These are phyloP conservation scores for Labeo catla DNA, from an alignment of 2,113 vertebrate genomes.

Conservation along the genomic window DNA sequence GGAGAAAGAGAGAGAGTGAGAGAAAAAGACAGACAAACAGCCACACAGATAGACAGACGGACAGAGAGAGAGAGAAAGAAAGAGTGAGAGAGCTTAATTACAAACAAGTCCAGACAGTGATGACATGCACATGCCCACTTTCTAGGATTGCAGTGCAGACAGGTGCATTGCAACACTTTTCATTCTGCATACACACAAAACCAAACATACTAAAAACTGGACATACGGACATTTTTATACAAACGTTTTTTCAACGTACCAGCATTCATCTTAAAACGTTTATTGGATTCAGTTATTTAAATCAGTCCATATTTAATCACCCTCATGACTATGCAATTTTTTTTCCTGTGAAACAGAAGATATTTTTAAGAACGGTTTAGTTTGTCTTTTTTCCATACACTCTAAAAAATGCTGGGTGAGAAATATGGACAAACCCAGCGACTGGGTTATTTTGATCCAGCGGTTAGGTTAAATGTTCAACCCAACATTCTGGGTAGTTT, in stretches of 20 bases:
- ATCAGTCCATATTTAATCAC: not conserved
- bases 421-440: no score
- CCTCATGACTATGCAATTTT: not conserved
- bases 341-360: not conserved
- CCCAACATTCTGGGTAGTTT: no score
- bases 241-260: not conserved
- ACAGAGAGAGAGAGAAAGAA: not conserved
- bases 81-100: constrained; percentile 6
- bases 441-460: no score
- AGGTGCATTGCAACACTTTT: constrained; percentile 36
- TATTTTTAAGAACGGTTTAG: not conserved
- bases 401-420: no score
- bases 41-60: not conserved
- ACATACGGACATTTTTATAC: not conserved
- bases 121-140: constrained; percentile 5
- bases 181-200: not conserved
- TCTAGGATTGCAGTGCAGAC: not conserved
- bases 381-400: not conserved
- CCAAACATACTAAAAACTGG: not conserved
- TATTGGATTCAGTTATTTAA: not conserved
- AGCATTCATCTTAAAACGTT: not conserved
- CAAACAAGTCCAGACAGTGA: constrained; percentile 3
- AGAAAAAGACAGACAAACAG: not conserved
- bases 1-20: constrained; percentile 55
- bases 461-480: no score